Conservation (phyloP, 53 echinoderm and acorn worm species). For the Zoroaster sp. region DNA sequence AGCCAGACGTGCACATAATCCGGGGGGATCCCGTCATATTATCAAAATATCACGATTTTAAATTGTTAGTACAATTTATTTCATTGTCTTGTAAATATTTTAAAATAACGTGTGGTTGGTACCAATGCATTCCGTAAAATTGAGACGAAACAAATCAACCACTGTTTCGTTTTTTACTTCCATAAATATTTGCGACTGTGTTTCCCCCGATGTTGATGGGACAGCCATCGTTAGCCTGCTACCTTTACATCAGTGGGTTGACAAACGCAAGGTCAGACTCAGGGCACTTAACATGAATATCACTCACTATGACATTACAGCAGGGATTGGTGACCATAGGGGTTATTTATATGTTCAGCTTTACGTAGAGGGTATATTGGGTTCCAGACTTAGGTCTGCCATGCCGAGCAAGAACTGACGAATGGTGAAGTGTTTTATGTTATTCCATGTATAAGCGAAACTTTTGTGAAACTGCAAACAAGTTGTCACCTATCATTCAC, state of each 20-base stretch:
- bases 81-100: too few relatives aligned
- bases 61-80: neutral
- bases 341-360: neutral
- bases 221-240: neutral
- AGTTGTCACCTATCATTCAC: too few relatives aligned
- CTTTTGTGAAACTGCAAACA: too few relatives aligned
- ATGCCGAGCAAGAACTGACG: too few relatives aligned
- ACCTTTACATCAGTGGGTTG: neutral
- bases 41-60: neutral
- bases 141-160: neutral
- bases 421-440: too few relatives aligned
- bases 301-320: neutral
- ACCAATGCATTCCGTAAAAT: neutral
- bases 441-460: too few relatives aligned
- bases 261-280: conserved; percentile 5
- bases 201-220: neutral
- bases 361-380: neutral
- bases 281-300: conserved; percentile 11
- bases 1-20: neutral
- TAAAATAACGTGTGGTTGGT: neutral
- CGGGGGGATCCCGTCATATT: neutral
- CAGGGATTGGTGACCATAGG: neutral
- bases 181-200: neutral
- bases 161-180: neutral
- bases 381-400: neutral